Evolutionary conservation across 2,888 invertebrate species (phyloP), one percentile per base, ranked within the genome.

Genomic region (Arge pagana): DNA sequence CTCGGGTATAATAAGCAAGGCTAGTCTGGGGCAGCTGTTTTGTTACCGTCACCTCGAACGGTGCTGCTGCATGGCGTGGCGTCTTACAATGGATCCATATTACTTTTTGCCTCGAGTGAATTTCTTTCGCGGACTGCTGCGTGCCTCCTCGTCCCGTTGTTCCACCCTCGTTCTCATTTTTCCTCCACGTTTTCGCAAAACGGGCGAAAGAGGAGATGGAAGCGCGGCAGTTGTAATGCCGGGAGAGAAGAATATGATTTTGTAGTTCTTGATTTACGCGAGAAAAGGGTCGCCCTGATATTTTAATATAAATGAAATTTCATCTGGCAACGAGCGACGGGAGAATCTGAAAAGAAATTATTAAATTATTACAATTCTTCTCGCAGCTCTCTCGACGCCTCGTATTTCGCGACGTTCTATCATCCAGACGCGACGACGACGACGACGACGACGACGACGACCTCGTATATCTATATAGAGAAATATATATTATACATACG

Each of bases 1-100:
- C 21, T 33, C 45, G 49, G 49, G 43, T 45, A 51, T 59, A 61
- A 59, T 62, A 60, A 61, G 57, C 53, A 53, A 55, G 42, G 52
- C 53, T 50, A 53, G 49, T 51, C 55, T 53, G 16, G 36, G 24
- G 33, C 28, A 37, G 23, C 33, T 33, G 43, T 42, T 61, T 64
- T 63, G 57, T 64, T 56, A 51, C 33, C 56, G 26, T 48, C 52
- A 48, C 48, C 39, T 52, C 13, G 33, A 33, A 33, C 45, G 45
- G 21, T 23, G 21, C 28, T 11, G 28, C 42, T 16, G 16, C 39
- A 24, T 30, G 19, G 30, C 26, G 15, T 13, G 19, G 18, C 23
- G 18, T 21, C 31, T 13, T 35, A 51, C 51, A 54, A 52, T 51
- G 48, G 51, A 42, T 42, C 42, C 37, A 48, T 50, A 35, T 50